phyloP scores from a whole-genome alignment of 2,888 invertebrate genomes.

The Allygus modestus region DNA sequence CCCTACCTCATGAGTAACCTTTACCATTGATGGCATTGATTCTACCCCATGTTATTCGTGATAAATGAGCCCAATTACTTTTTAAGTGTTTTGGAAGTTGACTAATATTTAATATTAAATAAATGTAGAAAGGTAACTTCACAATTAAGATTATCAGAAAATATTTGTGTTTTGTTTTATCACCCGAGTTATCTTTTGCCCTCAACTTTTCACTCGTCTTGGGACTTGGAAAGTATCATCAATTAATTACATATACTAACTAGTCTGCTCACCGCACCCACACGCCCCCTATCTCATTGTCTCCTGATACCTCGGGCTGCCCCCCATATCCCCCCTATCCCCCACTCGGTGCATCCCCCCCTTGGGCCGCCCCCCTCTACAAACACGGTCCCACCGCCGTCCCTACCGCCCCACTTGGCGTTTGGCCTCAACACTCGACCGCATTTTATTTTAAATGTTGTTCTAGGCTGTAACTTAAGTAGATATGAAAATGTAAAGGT shows the following conservation, averaged over 20 bases:
- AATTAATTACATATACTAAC: background rate
- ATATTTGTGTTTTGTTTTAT: too few species aligned
- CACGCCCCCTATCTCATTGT: conserved; percentile 25
- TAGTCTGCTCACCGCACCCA: background rate
- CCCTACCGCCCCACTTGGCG: background rate
- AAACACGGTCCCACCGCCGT: background rate
- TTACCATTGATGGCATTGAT: too few species aligned
- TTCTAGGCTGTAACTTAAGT: background rate
- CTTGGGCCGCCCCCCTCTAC: conserved; percentile 31
- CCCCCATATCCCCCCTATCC: conserved; percentile 43
- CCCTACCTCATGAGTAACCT: too few species aligned
- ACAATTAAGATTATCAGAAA: too few species aligned
- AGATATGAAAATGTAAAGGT: background rate
- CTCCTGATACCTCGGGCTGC: conserved; percentile 52
- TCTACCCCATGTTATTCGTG: too few species aligned
- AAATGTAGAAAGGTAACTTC: too few species aligned
- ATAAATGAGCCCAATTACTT: too few species aligned
- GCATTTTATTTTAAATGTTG: background rate
- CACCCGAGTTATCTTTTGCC: too few species aligned
- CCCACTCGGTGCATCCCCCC: conserved; percentile 50
- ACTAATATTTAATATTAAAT: too few species aligned
- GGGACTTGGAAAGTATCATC: too few species aligned
- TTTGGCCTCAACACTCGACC: background rate
- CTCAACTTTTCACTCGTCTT: too few species aligned
- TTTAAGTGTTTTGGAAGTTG: too few species aligned